Conservation (phyloP, 2,797 vertebrate species). For the Furcifer pardalis region DNA sequence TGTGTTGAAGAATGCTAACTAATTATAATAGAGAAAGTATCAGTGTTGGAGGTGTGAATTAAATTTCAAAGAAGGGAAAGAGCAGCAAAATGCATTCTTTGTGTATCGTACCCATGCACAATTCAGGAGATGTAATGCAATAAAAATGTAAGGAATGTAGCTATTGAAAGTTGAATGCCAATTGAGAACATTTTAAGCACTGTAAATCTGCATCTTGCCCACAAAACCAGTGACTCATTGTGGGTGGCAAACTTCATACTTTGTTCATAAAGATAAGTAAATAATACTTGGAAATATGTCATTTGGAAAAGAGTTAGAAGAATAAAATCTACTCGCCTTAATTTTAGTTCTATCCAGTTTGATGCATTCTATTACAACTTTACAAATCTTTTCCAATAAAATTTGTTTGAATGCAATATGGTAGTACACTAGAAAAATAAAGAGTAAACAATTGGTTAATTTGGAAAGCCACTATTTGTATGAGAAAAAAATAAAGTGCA, state of each 20-base stretch:
- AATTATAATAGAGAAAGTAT: background rate
- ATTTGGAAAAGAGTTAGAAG: conserved; percentile 14
- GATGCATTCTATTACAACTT: conserved; percentile 32
- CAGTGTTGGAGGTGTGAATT: conserved; percentile 10
- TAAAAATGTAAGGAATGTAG: conserved; percentile 35
- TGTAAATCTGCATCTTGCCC: background rate
- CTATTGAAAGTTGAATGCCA: conserved; percentile 36
- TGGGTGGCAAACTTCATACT: conserved; percentile 27
- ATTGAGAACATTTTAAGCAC: conserved; percentile 4
- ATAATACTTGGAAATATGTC: conserved; percentile 6
- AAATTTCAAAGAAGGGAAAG: conserved; percentile 15
- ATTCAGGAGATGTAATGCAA: conserved; percentile 35
- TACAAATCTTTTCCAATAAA: conserved; percentile 47
- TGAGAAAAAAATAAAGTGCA: background rate
- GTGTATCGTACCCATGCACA: conserved; percentile 23
- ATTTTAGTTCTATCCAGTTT: conserved; percentile 37
- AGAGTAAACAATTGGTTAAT: conserved; percentile 2
- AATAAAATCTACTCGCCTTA: background rate
- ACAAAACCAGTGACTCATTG: background rate
- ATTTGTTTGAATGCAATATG: background rate
- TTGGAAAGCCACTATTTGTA: background rate
- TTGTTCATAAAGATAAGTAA: conserved; percentile 34
- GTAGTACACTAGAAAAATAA: background rate
- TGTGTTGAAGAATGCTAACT: background rate
- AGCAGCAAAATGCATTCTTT: conserved; percentile 15